A percentile compares a stretch with the other conserved stretches of the same genome.
phyloP scores from a whole-genome alignment of 2,113 vertebrate species.

The Procapra przewalskii region DNA sequence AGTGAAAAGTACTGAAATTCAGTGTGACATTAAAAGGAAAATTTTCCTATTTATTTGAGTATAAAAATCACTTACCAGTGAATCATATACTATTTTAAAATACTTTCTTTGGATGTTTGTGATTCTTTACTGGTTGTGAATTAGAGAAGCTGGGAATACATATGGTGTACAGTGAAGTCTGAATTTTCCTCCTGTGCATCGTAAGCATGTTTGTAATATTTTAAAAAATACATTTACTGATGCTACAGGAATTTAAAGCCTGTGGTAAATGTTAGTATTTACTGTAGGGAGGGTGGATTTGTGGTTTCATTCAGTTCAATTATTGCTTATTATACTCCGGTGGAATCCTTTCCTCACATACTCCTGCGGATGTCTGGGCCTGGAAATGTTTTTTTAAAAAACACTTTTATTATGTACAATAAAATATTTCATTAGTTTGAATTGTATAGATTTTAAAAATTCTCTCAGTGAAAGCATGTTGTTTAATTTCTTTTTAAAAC shows the following conservation, averaged over 20 bases:
- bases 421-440: constrained; percentile 73
- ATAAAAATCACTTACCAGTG: constrained; percentile 75
- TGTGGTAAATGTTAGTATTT: constrained; percentile 58
- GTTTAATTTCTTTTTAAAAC: constrained; percentile 56
- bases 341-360: constrained; percentile 62
- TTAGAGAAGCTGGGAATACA: constrained; percentile 48
- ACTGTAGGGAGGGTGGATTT: constrained; percentile 59
- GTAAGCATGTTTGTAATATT: constrained; percentile 64
- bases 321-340: constrained; percentile 44
- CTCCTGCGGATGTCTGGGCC: constrained; percentile 48
- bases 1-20: constrained; percentile 93
- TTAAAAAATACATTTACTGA: constrained; percentile 48
- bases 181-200: constrained; percentile 51
- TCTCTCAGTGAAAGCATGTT: constrained; percentile 48
- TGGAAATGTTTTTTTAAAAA: constrained; percentile 60
- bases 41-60: constrained; percentile 91
- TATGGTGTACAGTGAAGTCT: constrained; percentile 53
- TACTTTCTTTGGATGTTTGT: constrained; percentile 63
- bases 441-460: constrained; percentile 62
- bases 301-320: constrained; percentile 57
- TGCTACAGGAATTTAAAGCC: constrained; percentile 58
- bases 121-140: constrained; percentile 63
- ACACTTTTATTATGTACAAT: constrained; percentile 65
- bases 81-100: constrained; percentile 68
- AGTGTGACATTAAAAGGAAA: constrained; percentile 93